These are phyloP conservation scores for Nineta flava DNA, from an alignment of 2,888 invertebrate genomes.

Conservation along the genomic window DNA sequence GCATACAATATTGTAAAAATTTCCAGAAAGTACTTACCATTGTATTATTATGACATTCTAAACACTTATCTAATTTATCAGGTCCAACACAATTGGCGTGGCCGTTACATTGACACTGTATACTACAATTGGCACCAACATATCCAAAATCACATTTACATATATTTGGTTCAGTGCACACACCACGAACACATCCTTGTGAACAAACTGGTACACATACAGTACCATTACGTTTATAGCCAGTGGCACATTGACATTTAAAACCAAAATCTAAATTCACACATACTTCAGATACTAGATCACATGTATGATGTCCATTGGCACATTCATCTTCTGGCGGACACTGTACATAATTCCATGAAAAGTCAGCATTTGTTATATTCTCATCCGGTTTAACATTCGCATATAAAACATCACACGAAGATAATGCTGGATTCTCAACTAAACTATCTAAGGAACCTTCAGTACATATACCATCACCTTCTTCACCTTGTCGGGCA, in stretches of 20 bases:
- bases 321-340: conserved; percentile 87
- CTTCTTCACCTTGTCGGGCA: conserved; percentile 45
- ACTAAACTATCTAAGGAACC: conserved; percentile 62
- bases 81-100: conserved; percentile 85
- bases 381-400: conserved; percentile 29
- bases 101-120: conserved; percentile 88
- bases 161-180: conserved; percentile 64
- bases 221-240: conserved; percentile 43
- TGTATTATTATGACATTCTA: conserved; percentile 80
- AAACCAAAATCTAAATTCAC: conserved; percentile 68
- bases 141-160: conserved; percentile 90
- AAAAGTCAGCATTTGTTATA: conserved; percentile 33
- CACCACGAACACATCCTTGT: conserved; percentile 75
- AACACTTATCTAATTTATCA: conserved; percentile 64
- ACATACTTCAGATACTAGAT: conserved; percentile 74
- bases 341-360: conserved; percentile 81
- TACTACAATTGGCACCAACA: conserved; percentile 85
- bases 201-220: conserved; percentile 66
- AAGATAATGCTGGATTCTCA: conserved; percentile 34
- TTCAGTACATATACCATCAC: conserved; percentile 75
- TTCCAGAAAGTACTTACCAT: conserved; percentile 47
- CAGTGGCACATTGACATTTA: conserved; percentile 68
- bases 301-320: conserved; percentile 84
- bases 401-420: conserved; percentile 38
- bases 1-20: no score